These are phyloP conservation scores for Cephalopterus ornatus DNA, from an alignment of 2,113 vertebrate species.

Conservation along the genomic window DNA sequence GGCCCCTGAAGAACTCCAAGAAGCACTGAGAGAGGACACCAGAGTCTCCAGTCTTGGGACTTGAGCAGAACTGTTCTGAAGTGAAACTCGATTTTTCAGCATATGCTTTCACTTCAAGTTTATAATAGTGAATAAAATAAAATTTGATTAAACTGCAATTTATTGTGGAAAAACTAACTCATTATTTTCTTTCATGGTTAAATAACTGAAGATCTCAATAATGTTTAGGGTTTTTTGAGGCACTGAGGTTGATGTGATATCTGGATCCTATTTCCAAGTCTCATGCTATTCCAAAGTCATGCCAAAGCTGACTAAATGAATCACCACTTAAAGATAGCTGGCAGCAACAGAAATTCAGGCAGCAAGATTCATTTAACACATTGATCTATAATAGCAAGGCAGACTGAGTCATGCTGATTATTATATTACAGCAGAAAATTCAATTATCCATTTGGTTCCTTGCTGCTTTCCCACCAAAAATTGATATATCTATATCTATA, in stretches of 20 bases:
- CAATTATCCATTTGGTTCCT: not conserved
- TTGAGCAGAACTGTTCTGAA: not conserved
- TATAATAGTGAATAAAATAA: not conserved
- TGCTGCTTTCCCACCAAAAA: not conserved
- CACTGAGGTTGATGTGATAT: not conserved
- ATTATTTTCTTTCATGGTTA: not conserved
- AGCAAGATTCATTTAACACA: slow-evolving; percentile 24
- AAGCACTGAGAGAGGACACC: not conserved
- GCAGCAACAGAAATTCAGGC: not conserved
- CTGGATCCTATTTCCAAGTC: not conserved
- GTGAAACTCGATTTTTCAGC: not conserved
- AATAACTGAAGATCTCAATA: not conserved
- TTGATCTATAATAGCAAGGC: not conserved
- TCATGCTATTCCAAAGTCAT: not conserved
- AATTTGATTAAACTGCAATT: not conserved
- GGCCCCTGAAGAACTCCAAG: not conserved
- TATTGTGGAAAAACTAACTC: not conserved
- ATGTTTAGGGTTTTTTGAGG: not conserved
- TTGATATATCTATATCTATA: not conserved
- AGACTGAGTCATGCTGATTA: slow-evolving; percentile 1
- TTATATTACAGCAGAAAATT: not conserved
- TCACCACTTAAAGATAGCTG: not conserved
- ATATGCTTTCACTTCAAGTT: not conserved
- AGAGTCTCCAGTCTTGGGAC: not conserved
- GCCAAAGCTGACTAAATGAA: slow-evolving; percentile 23